Base-by-base conservation (phyloP, 1,140 invertebrate genomes). In the Polypedilum pembai region DNA sequence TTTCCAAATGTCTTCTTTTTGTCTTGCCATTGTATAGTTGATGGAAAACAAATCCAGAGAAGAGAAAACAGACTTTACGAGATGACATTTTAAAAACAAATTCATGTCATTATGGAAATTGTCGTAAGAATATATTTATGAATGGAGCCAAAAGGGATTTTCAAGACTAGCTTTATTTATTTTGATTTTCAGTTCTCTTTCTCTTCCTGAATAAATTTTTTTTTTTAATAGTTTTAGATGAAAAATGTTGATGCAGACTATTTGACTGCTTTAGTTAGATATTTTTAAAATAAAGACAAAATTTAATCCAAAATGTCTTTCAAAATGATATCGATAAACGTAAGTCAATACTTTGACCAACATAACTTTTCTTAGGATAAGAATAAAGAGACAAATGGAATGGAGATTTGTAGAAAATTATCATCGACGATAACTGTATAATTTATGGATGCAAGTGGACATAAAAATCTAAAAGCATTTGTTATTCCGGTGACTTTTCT, bases 101-200 rank as follows among this genome's bases (percentile, higher is more conserved):
- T 69, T 69, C 17, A 69, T 20, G 20, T 69, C 65, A 69, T 69
- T 69, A 69, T 69, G 65, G 65, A 69, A 69, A 69, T 69, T 69
- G 65, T 21, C 65, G 20, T 69, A 20, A 21, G 20, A 69, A 56
- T 69, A 56, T n/a, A 69, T 69, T 69, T 69, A 69, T 69, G 65
- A 69, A 21, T 21, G 65, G 18, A 69, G 45, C 45, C 45, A 56
- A 56, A 33, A 33, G 24, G 24, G 24, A 33, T 33, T 33, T 33
- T 33, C 5, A 5, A 33, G 24, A 33, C 24, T 33, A 5, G 24
- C 24, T 33, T 33, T 33, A 33, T 33, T 33, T 33, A 33, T 33
- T 33, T 33, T 33, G 24, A 33, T 33, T 33, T 33, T 5, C 5
- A n/a, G n/a, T 33, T 33, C 24, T 33, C 24, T 33, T 33, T 33